A percentile compares a stretch with the other conserved stretches of the same genome.
phyloP scores from a whole-genome alignment of 2,888 invertebrate genomes.

The Fragum fragum region DNA sequence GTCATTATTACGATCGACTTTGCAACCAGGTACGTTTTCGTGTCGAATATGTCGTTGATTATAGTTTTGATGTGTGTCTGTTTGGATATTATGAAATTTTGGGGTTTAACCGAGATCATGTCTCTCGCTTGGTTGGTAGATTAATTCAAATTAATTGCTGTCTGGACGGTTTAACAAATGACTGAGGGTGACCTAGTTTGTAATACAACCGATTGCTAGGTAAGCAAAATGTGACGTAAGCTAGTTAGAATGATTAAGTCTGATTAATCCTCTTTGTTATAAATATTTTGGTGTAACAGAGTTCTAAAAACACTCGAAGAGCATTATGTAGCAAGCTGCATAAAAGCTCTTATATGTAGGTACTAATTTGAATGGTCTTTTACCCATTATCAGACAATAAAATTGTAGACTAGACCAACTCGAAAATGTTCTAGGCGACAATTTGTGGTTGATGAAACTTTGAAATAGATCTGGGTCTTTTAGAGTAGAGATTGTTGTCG shows the following conservation, averaged over 20 bases:
- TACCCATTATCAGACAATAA: no score
- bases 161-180: neutral
- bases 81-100: neutral
- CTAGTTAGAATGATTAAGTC: neutral
- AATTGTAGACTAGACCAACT: no score
- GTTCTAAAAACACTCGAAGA: no score
- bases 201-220: neutral
- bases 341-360: no score
- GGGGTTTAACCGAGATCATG: neutral
- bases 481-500: no score
- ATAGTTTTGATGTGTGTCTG: neutral
- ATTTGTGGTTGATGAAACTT: no score
- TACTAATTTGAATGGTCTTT: no score
- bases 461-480: no score
- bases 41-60: neutral
- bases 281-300: no score
- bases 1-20: conserved; percentile 20
- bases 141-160: neutral
- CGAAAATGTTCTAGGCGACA: no score
- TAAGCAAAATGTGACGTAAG: conserved; percentile 22
- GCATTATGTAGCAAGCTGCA: no score
- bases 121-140: neutral
- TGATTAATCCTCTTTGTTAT: no score
- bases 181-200: neutral
- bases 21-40: conserved; percentile 8